A percentile compares a stretch with the other conserved stretches of the same genome.
Conservation (phyloP, 2,888 invertebrate species). For the Drosophila parthenogenetica region DNA sequence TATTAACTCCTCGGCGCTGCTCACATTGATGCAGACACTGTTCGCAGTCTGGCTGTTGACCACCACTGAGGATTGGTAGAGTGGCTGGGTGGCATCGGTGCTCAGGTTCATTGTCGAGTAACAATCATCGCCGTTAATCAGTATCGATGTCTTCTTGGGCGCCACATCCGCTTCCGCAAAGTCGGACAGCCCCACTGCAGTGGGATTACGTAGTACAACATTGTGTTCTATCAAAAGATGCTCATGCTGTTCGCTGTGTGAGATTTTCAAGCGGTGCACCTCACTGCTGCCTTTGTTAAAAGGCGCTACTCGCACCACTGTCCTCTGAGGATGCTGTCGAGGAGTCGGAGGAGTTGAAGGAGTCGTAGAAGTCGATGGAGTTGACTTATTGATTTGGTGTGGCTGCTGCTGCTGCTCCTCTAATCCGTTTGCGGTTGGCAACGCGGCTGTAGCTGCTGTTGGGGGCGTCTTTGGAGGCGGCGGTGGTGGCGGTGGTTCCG, state of each 20-base stretch:
- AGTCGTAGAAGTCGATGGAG: constrained; percentile 16
- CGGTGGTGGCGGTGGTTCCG: constrained; percentile 85
- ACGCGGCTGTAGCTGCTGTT: not conserved
- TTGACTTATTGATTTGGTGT: constrained; percentile 85
- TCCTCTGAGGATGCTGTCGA: constrained; percentile 76
- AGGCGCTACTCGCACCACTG: constrained; percentile 86
- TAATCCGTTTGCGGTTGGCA: constrained; percentile 70
- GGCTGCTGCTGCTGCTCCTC: constrained; percentile 51
- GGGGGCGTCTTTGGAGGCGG: constrained; percentile 83
- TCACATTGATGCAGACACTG: constrained; percentile 87
- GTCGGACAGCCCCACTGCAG: not conserved
- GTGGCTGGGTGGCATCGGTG: constrained; percentile 87
- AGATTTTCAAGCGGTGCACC: constrained; percentile 87
- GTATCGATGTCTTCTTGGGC: constrained; percentile 89
- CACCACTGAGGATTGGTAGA: constrained; percentile 90
- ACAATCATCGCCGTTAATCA: constrained; percentile 90
- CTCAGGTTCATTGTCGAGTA: constrained; percentile 91
- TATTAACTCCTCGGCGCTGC: constrained; percentile 79
- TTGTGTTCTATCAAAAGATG: constrained; percentile 34
- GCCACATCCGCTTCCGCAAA: constrained; percentile 46
- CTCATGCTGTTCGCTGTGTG: constrained; percentile 85
- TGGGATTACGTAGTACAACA: constrained; percentile 35
- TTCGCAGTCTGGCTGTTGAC: constrained; percentile 87
- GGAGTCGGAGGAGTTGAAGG: not conserved
- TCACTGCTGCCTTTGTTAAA: constrained; percentile 83